Evolutionary conservation across 23 tunicate species (phyloP).

Genomic region (Halocynthia roretzi): DNA sequence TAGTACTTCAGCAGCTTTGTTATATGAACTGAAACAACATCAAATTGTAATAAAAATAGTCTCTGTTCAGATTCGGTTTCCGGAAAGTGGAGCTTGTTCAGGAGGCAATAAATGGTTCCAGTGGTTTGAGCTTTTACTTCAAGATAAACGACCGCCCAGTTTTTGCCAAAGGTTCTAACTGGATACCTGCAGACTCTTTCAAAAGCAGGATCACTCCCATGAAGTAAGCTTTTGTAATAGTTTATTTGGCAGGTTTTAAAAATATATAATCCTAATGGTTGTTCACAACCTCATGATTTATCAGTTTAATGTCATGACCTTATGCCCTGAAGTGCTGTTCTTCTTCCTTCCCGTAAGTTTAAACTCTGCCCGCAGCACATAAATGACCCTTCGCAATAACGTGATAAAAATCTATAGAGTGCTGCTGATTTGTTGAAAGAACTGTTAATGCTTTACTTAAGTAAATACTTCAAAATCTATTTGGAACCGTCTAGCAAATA

Average conservation of each 20-base stretch:
- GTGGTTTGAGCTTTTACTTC: constrained; percentile 85
- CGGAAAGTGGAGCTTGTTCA: constrained; percentile 93
- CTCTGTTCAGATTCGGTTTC: constrained; percentile 79
- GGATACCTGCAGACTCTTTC: constrained; percentile 93
- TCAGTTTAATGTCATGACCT: too few species aligned
- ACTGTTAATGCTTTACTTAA: too few species aligned
- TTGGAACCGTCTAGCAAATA: too few species aligned
- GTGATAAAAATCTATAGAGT: too few species aligned
- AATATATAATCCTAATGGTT: too few species aligned
- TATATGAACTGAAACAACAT: background rate
- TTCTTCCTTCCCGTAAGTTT: background rate
- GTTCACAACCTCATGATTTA: too few species aligned
- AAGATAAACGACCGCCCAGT: constrained; percentile 62
- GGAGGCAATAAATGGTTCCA: constrained; percentile 25
- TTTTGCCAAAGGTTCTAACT: constrained; percentile 92
- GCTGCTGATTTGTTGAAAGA: too few species aligned
- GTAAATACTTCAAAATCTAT: too few species aligned
- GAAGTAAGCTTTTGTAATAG: constrained; percentile 19
- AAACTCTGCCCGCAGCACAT: too few species aligned
- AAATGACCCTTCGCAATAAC: too few species aligned
- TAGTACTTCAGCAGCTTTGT: too few species aligned
- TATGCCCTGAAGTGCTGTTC: too few species aligned
- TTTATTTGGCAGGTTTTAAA: background rate
- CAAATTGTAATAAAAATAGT: background rate
- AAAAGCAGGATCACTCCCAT: constrained; percentile 38